A percentile compares a stretch with the other conserved stretches of the same genome.
These are phyloP conservation scores for Synanthedon myopaeformis DNA, from an alignment of 2,888 invertebrate species.

Conservation along the genomic window DNA sequence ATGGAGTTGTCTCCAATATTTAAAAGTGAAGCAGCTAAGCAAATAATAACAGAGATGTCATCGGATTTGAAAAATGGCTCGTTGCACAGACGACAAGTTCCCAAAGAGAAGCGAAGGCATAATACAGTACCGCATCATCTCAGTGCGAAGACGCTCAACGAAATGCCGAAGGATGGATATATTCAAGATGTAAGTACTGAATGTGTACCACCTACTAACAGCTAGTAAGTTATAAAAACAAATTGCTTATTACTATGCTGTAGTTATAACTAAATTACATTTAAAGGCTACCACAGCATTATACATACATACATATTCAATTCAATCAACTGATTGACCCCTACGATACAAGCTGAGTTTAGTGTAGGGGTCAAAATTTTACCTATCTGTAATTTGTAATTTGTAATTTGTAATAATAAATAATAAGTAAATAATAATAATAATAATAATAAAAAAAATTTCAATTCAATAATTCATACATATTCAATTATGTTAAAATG, in stretches of 20 bases:
- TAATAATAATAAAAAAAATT: too few species aligned
- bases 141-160: constrained; percentile 73
- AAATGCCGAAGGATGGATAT: constrained; percentile 58
- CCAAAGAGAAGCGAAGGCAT: constrained; percentile 86
- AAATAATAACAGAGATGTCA: constrained; percentile 86
- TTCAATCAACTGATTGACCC: too few species aligned
- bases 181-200: constrained; percentile 56
- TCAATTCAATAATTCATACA: too few species aligned
- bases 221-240: background rate
- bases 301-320: too few species aligned
- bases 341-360: too few species aligned
- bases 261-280: background rate
- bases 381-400: too few species aligned
- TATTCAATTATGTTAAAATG: too few species aligned
- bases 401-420: too few species aligned
- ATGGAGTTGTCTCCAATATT: constrained; percentile 82
- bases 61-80: constrained; percentile 69
- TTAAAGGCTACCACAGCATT: too few species aligned
- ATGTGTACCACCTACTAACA: background rate
- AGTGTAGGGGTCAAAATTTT: too few species aligned
- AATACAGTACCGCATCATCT: constrained; percentile 87
- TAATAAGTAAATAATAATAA: too few species aligned
- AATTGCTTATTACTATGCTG: background rate
- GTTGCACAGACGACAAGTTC: constrained; percentile 76
- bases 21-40: constrained; percentile 87